Evolutionary conservation across 2,888 invertebrate genomes (phyloP).

Genomic region (Diploptera punctata): DNA sequence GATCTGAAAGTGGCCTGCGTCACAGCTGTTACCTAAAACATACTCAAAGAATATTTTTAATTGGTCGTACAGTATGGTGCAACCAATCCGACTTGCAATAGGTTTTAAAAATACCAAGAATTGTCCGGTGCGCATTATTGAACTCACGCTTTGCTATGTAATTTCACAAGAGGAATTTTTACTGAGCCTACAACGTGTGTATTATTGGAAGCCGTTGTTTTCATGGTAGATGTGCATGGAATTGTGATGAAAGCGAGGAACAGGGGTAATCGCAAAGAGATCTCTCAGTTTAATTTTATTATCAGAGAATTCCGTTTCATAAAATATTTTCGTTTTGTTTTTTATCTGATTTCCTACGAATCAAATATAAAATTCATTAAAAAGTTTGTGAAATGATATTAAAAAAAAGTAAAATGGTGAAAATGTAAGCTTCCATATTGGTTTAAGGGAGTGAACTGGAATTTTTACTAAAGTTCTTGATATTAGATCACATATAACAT

Average conservation of each 20-base stretch:
- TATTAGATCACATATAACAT: no score
- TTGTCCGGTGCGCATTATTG: conserved; percentile 4
- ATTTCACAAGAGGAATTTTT: conserved; percentile 11
- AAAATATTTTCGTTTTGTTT: conserved; percentile 12
- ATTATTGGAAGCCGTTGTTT: no score
- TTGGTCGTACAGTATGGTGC: no score
- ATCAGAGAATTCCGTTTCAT: background rate
- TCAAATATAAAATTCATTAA: conserved; percentile 6
- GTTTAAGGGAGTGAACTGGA: background rate
- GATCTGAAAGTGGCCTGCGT: no score
- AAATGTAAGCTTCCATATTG: background rate
- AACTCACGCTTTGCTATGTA: background rate
- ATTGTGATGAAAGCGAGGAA: conserved; percentile 3
- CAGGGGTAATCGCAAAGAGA: background rate
- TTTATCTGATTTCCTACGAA: background rate
- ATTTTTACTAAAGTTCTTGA: no score
- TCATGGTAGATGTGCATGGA: no score
- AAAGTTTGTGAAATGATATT: background rate
- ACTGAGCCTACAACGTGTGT: no score
- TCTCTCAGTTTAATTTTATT: conserved; percentile 1
- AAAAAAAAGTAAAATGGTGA: background rate
- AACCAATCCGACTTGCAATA: no score
- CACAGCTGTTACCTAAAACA: no score
- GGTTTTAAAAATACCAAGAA: conserved; percentile 11
- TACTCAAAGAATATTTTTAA: no score